Evolutionary conservation across 1,140 invertebrate species (phyloP).

Genomic region (Drosophila kanapiae): DNA sequence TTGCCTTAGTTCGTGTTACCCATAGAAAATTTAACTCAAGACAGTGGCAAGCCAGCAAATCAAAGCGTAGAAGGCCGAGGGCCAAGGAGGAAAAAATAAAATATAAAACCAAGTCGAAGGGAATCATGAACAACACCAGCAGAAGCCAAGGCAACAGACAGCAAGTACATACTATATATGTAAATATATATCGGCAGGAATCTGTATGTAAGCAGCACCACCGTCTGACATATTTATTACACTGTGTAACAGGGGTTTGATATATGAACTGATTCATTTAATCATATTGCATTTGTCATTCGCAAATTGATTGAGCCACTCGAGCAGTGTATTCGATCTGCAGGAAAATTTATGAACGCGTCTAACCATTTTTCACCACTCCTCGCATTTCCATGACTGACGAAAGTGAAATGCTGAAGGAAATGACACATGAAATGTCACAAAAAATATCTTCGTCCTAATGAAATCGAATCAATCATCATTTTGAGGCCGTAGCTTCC

Average conservation of each 20-base stretch:
- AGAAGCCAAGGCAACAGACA: slow-evolving; percentile 34
- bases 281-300: slow-evolving; percentile 47
- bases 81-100: background rate
- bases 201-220: slow-evolving; percentile 15
- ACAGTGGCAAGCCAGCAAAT: slow-evolving; percentile 57
- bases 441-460: slow-evolving; percentile 32
- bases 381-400: slow-evolving; percentile 6
- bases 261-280: slow-evolving; percentile 48
- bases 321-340: slow-evolving; percentile 27
- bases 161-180: background rate
- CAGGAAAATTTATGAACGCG: slow-evolving; percentile 12
- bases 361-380: background rate
- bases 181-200: slow-evolving; percentile 14
- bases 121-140: slow-evolving; percentile 22
- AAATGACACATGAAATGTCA: slow-evolving; percentile 38
- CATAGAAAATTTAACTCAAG: slow-evolving; percentile 56
- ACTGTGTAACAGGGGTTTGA: slow-evolving; percentile 52
- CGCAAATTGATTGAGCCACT: slow-evolving; percentile 42
- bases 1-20: slow-evolving; percentile 5
- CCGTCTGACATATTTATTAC: slow-evolving; percentile 62
- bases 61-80: slow-evolving; percentile 43
- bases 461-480: slow-evolving; percentile 52
- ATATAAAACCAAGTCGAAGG: slow-evolving; percentile 24
- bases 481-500: slow-evolving; percentile 12
- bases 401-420: slow-evolving; percentile 11